Evolutionary conservation across 2,113 vertebrate genomes (phyloP).

Genomic region (Lampris megalopsis): DNA sequence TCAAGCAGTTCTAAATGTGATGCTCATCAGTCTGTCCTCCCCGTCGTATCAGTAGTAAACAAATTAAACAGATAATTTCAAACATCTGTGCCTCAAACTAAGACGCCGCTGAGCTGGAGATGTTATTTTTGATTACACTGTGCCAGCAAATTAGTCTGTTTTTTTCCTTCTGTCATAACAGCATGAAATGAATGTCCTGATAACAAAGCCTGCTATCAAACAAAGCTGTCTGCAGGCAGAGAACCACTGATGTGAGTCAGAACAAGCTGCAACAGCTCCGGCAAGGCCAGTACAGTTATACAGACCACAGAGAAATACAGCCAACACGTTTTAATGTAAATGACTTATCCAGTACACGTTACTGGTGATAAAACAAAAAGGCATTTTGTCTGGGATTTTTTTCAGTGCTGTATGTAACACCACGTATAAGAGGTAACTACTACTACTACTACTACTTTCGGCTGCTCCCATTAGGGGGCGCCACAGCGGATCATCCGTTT

Average conservation of each 20-base stretch:
- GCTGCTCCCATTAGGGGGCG: no score
- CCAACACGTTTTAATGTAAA: no score
- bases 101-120: slow-evolving; percentile 30
- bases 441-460: no score
- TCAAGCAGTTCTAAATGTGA: no score
- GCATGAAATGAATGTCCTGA: slow-evolving; percentile 13
- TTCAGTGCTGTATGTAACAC: no score
- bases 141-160: slow-evolving; percentile 17
- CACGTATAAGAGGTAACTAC: no score
- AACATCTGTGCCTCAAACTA: slow-evolving; percentile 39
- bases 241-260: slow-evolving; percentile 27
- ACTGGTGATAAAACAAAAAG: no score
- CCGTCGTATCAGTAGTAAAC: slow-evolving; percentile 32
- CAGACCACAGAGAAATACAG: no score
- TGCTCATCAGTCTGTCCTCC: not conserved
- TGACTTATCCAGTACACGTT: no score
- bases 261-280: slow-evolving; percentile 39
- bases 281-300: no score
- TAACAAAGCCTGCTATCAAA: slow-evolving; percentile 26
- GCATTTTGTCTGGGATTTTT: no score
- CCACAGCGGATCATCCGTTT: no score
- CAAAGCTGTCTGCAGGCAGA: slow-evolving; percentile 44
- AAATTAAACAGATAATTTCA: slow-evolving; percentile 45
- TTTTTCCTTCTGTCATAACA: slow-evolving; percentile 23
- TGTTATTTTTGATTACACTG: slow-evolving; percentile 29